Evolutionary conservation across 2,888 invertebrate genomes (phyloP).

Genomic region (Diogma glabrata): DNA sequence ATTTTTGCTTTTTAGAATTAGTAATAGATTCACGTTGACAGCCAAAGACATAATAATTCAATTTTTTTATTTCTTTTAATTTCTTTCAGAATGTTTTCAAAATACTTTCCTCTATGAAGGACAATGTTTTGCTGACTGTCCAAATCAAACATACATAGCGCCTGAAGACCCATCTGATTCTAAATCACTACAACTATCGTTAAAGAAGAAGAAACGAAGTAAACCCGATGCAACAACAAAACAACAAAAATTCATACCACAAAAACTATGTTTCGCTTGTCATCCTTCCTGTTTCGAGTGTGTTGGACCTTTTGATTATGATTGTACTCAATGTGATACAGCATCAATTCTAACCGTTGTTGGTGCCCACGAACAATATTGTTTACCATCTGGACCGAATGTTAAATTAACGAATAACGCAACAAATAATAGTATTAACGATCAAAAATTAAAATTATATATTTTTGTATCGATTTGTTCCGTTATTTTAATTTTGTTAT

Average conservation of each 20-base stretch:
- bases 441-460: too few species aligned
- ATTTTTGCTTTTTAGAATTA: too few species aligned
- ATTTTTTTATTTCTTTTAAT: not conserved
- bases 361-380: slow-evolving; percentile 28
- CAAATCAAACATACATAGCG: slow-evolving; percentile 26
- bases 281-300: slow-evolving; percentile 31
- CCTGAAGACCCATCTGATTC: slow-evolving; percentile 13
- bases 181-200: not conserved
- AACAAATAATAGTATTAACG: not conserved
- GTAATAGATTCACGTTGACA: too few species aligned
- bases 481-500: too few species aligned
- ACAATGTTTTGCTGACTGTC: slow-evolving; percentile 31
- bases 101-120: slow-evolving; percentile 29
- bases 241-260: slow-evolving; percentile 11
- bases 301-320: slow-evolving; percentile 28
- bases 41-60: not conserved
- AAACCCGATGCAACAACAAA: not conserved
- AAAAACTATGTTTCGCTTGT: slow-evolving; percentile 26
- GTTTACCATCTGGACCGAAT: slow-evolving; percentile 15
- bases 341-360: slow-evolving; percentile 28
- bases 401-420: not conserved
- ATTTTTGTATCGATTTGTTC: too few species aligned
- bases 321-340: slow-evolving; percentile 30
- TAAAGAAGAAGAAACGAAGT: not conserved
- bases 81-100: slow-evolving; percentile 28